Conservation (phyloP, 2,888 invertebrate genomes). For the Lasioglossum villosulum region DNA sequence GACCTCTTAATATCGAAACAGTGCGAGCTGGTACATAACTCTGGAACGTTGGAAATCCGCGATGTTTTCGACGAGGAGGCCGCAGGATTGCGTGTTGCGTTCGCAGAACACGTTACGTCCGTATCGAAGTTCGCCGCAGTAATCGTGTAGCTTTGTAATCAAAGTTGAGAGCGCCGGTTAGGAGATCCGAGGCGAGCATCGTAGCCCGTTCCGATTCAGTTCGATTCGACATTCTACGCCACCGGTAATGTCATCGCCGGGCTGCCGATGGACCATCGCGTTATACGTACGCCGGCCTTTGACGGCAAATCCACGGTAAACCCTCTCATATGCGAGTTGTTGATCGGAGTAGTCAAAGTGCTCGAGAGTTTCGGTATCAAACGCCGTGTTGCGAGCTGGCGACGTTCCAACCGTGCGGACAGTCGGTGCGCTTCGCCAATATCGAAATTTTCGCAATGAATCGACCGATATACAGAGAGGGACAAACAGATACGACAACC, state of each 20-base stretch:
- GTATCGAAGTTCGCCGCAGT: constrained; percentile 25
- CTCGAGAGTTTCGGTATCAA: not conserved
- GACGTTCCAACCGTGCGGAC: constrained; percentile 3
- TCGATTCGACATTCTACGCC: constrained; percentile 11
- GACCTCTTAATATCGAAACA: constrained; percentile 25
- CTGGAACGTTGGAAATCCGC: not conserved
- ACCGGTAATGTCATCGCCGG: constrained; percentile 26
- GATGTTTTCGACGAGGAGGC: not conserved
- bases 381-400: constrained; percentile 10
- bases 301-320: not conserved
- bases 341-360: not conserved
- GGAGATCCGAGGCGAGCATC: constrained; percentile 4
- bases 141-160: constrained; percentile 48
- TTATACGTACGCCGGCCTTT: constrained; percentile 21
- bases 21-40: not conserved
- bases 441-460: constrained; percentile 7
- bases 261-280: not conserved
- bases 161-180: constrained; percentile 27
- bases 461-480: not conserved
- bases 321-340: constrained; percentile 15
- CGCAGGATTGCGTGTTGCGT: constrained; percentile 23
- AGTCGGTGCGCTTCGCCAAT: constrained; percentile 4
- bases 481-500: not conserved
- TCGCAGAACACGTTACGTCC: constrained; percentile 33
- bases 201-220: not conserved